A percentile compares a stretch with the other conserved stretches of the same genome.
These are phyloP conservation scores for Archocentrus centrarchus DNA, from an alignment of 2,113 vertebrate species.

Conservation along the genomic window DNA sequence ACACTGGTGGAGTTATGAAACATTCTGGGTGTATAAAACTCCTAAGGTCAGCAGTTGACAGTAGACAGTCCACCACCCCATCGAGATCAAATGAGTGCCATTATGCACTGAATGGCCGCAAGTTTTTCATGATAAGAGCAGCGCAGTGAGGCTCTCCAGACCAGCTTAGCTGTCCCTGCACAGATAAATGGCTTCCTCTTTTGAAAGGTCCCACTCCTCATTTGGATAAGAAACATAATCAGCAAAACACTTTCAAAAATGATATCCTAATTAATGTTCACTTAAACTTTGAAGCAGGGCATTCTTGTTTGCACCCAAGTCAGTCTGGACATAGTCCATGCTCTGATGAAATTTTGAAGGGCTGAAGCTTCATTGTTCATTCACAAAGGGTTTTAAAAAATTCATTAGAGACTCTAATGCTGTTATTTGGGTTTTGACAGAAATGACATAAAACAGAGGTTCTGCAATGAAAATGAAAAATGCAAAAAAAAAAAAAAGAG, in stretches of 20 bases:
- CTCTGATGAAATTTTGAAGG: slow-evolving; percentile 31
- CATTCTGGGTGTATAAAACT: slow-evolving; percentile 47
- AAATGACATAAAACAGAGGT: slow-evolving; percentile 38
- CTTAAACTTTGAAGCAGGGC: slow-evolving; percentile 40
- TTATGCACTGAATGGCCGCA: slow-evolving; percentile 55
- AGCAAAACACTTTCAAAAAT: slow-evolving; percentile 64
- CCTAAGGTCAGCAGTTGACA: slow-evolving; percentile 57
- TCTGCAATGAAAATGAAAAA: slow-evolving; percentile 9
- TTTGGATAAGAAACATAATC: slow-evolving; percentile 71
- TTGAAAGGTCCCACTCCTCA: slow-evolving; percentile 74
- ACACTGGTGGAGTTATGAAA: slow-evolving; percentile 53
- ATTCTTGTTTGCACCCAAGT: slow-evolving; percentile 47
- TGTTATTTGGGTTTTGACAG: slow-evolving; percentile 8
- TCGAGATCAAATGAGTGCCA: slow-evolving; percentile 70
- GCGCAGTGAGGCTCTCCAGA: slow-evolving; percentile 77
- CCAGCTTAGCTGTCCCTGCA: slow-evolving; percentile 63
- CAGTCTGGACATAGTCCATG: slow-evolving; percentile 47
- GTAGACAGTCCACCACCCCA: slow-evolving; percentile 65
- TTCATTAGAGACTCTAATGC: slow-evolving; percentile 4
- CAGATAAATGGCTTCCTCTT: slow-evolving; percentile 79
- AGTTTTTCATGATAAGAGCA: slow-evolving; percentile 74
- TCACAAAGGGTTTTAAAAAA: slow-evolving; percentile 19
- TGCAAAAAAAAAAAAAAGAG: background rate
- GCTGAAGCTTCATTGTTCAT: slow-evolving; percentile 28
- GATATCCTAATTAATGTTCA: slow-evolving; percentile 62